These are phyloP conservation scores for Tortrix viridana DNA, from an alignment of 2,888 invertebrate genomes.

Conservation along the genomic window DNA sequence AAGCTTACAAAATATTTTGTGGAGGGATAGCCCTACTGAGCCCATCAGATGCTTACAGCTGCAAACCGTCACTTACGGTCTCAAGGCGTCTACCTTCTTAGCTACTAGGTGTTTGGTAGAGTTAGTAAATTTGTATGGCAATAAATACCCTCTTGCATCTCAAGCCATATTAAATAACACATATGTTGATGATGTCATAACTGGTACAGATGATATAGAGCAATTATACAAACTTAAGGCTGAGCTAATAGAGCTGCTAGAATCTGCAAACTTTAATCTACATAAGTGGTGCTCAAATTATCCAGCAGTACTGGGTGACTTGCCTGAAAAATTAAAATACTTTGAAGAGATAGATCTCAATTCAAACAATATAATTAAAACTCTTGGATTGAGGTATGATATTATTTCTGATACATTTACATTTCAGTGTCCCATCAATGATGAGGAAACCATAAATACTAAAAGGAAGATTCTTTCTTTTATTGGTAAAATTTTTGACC, in stretches of 20 bases:
- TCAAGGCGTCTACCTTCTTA: constrained; percentile 9
- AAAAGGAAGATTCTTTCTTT: constrained; percentile 17
- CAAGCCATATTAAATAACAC: neutral
- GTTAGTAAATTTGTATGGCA: neutral
- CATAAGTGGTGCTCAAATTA: neutral
- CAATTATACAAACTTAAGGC: neutral
- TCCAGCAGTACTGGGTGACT: neutral
- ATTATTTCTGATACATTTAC: neutral
- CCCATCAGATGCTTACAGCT: no score
- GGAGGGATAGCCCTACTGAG: no score
- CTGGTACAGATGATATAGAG: neutral
- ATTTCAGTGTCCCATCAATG: neutral
- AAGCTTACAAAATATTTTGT: no score
- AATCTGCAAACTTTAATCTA: neutral
- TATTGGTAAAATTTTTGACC: constrained; percentile 23
- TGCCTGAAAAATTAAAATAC: neutral
- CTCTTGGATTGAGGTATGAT: constrained; percentile 6
- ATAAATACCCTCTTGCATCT: neutral
- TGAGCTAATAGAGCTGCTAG: neutral
- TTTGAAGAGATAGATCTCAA: constrained; percentile 1
- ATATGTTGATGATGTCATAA: constrained; percentile 6
- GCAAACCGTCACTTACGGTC: no score
- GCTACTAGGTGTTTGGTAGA: constrained; percentile 16
- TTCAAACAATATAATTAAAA: neutral
- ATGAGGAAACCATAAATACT: neutral